Percentiles rank a stretch among this genome's conserved stretches.
These are phyloP conservation scores for Carassius gibelio DNA, from an alignment of 2,113 vertebrate species.

Conservation along the genomic window DNA sequence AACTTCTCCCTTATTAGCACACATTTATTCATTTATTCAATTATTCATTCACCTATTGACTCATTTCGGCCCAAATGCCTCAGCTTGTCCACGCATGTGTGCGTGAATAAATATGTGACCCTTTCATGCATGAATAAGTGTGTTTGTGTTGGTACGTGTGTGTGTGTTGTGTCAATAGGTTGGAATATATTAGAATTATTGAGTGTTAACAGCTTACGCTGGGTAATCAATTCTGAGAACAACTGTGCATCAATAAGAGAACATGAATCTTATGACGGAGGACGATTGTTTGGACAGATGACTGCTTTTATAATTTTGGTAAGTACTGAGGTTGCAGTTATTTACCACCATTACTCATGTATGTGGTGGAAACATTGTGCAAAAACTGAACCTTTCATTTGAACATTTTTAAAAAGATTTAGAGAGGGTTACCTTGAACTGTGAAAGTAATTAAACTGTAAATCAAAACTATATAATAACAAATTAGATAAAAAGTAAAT, in stretches of 20 bases:
- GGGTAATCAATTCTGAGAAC: constrained; percentile 37
- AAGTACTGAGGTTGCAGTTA: no score
- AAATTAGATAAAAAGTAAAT: no score
- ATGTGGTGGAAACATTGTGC: no score
- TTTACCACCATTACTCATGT: no score
- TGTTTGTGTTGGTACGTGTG: neutral
- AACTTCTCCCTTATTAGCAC: constrained; percentile 37
- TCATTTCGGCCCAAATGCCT: constrained; percentile 19
- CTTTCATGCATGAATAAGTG: constrained; percentile 22
- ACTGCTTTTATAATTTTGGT: no score
- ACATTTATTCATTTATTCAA: constrained; percentile 56
- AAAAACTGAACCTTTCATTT: neutral
- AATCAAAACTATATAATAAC: no score
- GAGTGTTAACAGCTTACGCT: constrained; percentile 27
- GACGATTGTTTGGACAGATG: neutral
- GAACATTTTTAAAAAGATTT: neutral
- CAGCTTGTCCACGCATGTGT: neutral
- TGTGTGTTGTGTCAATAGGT: constrained; percentile 1
- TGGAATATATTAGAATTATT: constrained; percentile 25
- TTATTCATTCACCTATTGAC: constrained; percentile 54
- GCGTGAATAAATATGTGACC: constrained; percentile 33
- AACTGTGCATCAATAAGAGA: constrained; percentile 7
- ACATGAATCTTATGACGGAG: constrained; percentile 17
- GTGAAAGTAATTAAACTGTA: no score
- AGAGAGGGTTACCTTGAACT: neutral